Evolutionary conservation across 1,140 invertebrate species (phyloP).

Genomic region (Drosophila willistoni): DNA sequence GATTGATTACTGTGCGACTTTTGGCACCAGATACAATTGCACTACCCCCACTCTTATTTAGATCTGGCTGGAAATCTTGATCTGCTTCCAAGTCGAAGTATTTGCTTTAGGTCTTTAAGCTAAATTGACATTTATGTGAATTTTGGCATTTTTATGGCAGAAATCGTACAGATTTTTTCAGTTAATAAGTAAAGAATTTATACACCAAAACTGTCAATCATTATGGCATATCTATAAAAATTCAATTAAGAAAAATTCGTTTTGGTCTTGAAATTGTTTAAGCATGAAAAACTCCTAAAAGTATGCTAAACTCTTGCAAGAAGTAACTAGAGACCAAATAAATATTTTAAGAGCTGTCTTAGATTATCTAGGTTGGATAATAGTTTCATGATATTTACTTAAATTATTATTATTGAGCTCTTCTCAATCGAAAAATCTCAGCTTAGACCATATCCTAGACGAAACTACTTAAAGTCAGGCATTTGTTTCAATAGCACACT

Average conservation of each 20-base stretch:
- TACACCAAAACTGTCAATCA: background rate
- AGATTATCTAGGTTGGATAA: too few species aligned
- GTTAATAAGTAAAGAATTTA: conserved; percentile 45
- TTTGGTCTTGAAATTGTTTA: background rate
- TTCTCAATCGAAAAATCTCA: background rate
- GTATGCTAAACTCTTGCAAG: background rate
- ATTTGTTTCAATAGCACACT: background rate
- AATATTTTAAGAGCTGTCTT: too few species aligned
- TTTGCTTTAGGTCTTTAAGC: conserved; percentile 28
- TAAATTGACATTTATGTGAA: conserved; percentile 42
- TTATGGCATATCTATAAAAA: conserved; percentile 26
- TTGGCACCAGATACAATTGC: conserved; percentile 70
- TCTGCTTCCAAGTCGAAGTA: conserved; percentile 35
- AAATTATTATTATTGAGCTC: too few species aligned
- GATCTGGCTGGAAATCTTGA: conserved; percentile 15
- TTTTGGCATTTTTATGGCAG: conserved; percentile 46
- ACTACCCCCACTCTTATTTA: conserved; percentile 42
- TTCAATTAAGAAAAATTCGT: background rate
- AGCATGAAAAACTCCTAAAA: background rate
- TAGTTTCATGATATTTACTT: too few species aligned
- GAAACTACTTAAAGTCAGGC: background rate
- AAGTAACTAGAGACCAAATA: too few species aligned
- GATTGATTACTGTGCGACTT: conserved; percentile 78
- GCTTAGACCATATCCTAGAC: background rate
- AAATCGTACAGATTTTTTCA: conserved; percentile 7